Evolutionary conservation across 2,113 vertebrate species (phyloP).

Genomic region (Sardina pilchardus): DNA sequence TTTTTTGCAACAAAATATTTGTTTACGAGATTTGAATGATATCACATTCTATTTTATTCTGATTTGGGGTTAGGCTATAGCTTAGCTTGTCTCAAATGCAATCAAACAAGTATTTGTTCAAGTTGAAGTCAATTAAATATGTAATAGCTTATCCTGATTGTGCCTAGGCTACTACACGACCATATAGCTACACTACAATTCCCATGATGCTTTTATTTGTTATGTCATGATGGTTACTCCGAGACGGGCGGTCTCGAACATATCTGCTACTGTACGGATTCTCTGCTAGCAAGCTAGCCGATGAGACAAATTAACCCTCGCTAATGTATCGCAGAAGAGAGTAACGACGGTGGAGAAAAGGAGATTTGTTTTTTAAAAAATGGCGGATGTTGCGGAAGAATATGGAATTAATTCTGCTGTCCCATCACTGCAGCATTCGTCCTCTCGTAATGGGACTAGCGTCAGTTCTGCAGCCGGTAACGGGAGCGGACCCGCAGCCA

Average conservation of each 20-base stretch:
- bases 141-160: too few species aligned
- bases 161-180: too few species aligned
- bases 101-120: too few species aligned
- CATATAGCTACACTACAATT: conserved; percentile 45
- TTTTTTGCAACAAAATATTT: too few species aligned
- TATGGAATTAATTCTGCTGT: conserved; percentile 57
- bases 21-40: too few species aligned
- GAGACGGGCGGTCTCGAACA: conserved; percentile 27
- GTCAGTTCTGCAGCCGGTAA: conserved; percentile 70
- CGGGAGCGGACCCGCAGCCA: conserved; percentile 55
- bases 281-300: conserved; percentile 40
- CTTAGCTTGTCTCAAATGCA: too few species aligned
- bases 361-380: conserved; percentile 49
- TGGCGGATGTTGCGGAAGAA: conserved; percentile 71
- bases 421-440: conserved; percentile 54
- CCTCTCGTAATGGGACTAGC: conserved; percentile 58
- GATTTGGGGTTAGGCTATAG: too few species aligned
- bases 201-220: conserved; percentile 38
- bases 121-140: too few species aligned
- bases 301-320: conserved; percentile 22
- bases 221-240: conserved; percentile 37
- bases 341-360: conserved; percentile 48
- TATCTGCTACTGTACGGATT: conserved; percentile 12
- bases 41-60: too few species aligned
- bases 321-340: conserved; percentile 55